Evolutionary conservation across 2,113 vertebrate genomes (phyloP), one percentile per base, ranked within the genome.

Genomic region (Upupa epops): DNA sequence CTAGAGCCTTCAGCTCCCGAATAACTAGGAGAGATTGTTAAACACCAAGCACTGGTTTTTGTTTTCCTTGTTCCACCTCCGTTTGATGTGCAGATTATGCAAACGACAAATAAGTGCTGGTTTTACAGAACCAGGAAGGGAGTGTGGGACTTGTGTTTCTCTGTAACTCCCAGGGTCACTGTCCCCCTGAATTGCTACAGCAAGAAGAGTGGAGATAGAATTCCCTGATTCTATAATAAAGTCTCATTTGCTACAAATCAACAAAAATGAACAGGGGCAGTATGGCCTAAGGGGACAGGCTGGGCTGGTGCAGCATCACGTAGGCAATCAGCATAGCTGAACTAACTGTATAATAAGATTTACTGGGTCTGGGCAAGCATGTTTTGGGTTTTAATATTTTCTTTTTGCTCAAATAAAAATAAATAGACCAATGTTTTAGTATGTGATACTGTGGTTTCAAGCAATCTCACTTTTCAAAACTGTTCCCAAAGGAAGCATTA

Each of bases 11-110:
- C 20, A 81, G 28, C 12, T 76, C 55, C 55, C 12, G 9, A 46
- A 29, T 26, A 84, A 69, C 4, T 6, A 55, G 70, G 84, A 17
- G 12, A 81, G 11, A 75, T 13, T 4, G 11, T 60, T 85, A 77
- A 87, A 31, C 31, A 75, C 5, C 13, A 60, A 78, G 17, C 25
- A 72, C 2, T 51, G n/a, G 29, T 52, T 37, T 72, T 66, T 25
- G 14, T 70, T 79, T 86, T 40, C 4, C 48, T 78, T 21, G 28
- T 83, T 77, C 70, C 4, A n/a, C 34, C 56, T 88, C 48, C n/a
- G 80, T 86, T 64, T 83, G 48, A 89, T 77, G 64, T 45, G 69
- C 9, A 74, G 63, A 63, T 73, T 51, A 70, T n/a, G 11, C 55
- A 80, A 68, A 63, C 5, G 65, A 51, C 25, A 34, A 72, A 75